A percentile compares a stretch with the other conserved stretches of the same genome.
Conservation (phyloP, 2,888 invertebrate species). For the Blomia tropicalis region DNA sequence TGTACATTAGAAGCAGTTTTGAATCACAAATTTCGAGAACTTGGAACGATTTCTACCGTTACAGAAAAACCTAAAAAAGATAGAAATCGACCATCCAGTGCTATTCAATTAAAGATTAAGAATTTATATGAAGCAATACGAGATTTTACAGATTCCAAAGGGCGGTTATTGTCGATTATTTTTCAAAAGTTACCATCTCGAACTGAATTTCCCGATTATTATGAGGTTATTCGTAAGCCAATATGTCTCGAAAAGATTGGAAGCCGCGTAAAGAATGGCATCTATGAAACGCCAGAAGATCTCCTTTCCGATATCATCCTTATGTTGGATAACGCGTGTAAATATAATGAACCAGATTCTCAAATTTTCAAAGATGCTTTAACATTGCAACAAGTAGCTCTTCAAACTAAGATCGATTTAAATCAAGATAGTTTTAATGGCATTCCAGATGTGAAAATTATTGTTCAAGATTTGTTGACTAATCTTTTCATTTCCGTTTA, state of each 20-base stretch:
- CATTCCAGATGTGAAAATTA: constrained; percentile 71
- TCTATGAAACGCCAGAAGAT: constrained; percentile 67
- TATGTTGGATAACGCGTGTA: constrained; percentile 93
- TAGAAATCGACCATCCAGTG: neutral
- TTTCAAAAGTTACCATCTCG: constrained; percentile 89
- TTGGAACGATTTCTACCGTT: constrained; percentile 33
- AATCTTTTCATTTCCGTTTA: constrained; percentile 82
- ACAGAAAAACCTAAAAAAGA: neutral
- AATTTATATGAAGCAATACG: constrained; percentile 73
- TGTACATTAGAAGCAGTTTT: constrained; percentile 67
- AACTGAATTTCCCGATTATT: constrained; percentile 87
- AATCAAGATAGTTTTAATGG: constrained; percentile 60
- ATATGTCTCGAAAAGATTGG: constrained; percentile 90
- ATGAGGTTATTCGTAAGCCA: constrained; percentile 86
- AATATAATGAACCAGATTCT: constrained; percentile 91
- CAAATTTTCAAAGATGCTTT: constrained; percentile 93
- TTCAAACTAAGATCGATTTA: constrained; percentile 73
- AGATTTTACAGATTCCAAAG: constrained; percentile 69
- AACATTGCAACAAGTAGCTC: constrained; percentile 70
- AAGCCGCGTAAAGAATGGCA: constrained; percentile 57
- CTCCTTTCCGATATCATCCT: constrained; percentile 70
- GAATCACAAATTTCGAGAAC: constrained; percentile 60
- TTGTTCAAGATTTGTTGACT: constrained; percentile 74
- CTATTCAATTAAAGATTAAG: constrained; percentile 52
- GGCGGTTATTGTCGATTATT: constrained; percentile 75